phyloP scores from a whole-genome alignment of 2,888 invertebrate species.

The Teleiodes luculella region DNA sequence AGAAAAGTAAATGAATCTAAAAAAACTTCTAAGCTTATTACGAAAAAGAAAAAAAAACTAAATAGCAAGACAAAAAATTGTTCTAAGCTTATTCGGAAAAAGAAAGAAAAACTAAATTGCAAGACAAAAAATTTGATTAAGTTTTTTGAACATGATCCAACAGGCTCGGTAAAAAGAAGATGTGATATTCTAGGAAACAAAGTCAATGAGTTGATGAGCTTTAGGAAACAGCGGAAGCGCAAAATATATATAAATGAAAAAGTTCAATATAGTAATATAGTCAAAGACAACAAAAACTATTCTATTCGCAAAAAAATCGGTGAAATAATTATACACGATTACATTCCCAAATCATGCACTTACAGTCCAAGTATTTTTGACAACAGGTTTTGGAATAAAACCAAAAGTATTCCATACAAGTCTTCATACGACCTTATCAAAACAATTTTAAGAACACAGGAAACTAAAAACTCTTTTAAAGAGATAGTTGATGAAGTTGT shows the following conservation, averaged over 20 bases:
- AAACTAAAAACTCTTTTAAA: slow-evolving; percentile 8
- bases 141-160: slow-evolving; percentile 10
- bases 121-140: neutral
- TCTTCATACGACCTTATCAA: slow-evolving; percentile 55
- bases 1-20: neutral
- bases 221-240: slow-evolving; percentile 23
- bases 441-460: slow-evolving; percentile 41
- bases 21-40: neutral
- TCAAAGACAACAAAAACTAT: slow-evolving; percentile 26
- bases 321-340: slow-evolving; percentile 31
- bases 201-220: slow-evolving; percentile 23
- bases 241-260: slow-evolving; percentile 28
- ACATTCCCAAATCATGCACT: slow-evolving; percentile 20
- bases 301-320: slow-evolving; percentile 27
- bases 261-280: slow-evolving; percentile 24
- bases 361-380: slow-evolving; percentile 7
- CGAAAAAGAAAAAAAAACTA: no score
- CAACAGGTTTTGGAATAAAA: neutral
- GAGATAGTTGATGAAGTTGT: neutral
- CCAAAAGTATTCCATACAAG: slow-evolving; percentile 27
- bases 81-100: no score
- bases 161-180: slow-evolving; percentile 31
- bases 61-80: no score
- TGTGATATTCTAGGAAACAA: slow-evolving; percentile 29
- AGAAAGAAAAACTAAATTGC: no score